Base-by-base conservation (phyloP, 2,888 invertebrate genomes). In the Baccha elongata region DNA sequence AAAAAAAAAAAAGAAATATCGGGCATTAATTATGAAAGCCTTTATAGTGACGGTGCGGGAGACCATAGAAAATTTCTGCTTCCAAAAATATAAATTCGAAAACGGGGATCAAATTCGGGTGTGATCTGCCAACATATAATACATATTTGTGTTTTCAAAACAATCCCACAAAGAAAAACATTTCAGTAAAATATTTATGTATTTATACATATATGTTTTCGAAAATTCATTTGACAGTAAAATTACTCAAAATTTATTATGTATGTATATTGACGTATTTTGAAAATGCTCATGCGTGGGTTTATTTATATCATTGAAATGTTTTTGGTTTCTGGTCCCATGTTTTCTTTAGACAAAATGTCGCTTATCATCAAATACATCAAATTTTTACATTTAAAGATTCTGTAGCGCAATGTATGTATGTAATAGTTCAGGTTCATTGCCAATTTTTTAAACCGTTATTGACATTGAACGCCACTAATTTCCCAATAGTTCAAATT, bases 11-110 rank as follows among this genome's bases (percentile, higher is more conserved):
- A 67, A 67, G 6, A 52, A n/a, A 37, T 53, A 35, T 23, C 37
- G 15, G 23, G 17, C 11, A 62, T n/a, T n/a, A n/a, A n/a, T n/a
- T n/a, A n/a, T n/a, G 26, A 35, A 40, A 60, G 29, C 8, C 8
- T 32, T 48, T 35, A 15, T 1, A n/a, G 21, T 60, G 60, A 52
- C 42, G 48, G 44, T 76, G 52, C 76, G 55, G 64, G 71, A 76
- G 55, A 46, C 21, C n/a, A 35, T 40, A 37, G 13, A 60, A 67
- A 53, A 60, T 62, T 32, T 67, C 65, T 58, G 76, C 52, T 69
- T 78, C 76, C 69, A 78, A 78, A 78, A 78, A 84, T 74, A 83
- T 84, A 84, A 76, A 74, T 37, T 64, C 58, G n/a, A n/a, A n/a
- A 37, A 68, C 23, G 65, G 72, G 60, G 71, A 83, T 78, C 69